These are phyloP conservation scores for Platycheirus albimanus DNA, from an alignment of 2,888 invertebrate species.

Conservation along the genomic window DNA sequence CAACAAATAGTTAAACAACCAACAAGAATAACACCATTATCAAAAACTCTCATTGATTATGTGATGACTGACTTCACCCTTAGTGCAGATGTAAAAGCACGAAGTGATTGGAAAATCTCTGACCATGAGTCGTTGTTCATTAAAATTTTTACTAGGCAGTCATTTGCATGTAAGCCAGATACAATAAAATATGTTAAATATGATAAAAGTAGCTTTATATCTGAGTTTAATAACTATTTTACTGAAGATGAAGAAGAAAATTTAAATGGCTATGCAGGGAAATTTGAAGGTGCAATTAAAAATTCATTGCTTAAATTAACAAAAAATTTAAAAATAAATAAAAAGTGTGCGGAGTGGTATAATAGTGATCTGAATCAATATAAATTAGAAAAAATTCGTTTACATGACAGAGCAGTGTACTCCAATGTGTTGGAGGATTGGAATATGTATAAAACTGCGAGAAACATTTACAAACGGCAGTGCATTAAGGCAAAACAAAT, in stretches of 20 bases:
- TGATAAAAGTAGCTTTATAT: not conserved
- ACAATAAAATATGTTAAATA: slow-evolving; percentile 2
- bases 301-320: not conserved
- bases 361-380: not conserved
- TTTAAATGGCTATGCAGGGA: no score
- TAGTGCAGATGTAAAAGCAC: not conserved
- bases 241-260: no score
- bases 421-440: not conserved
- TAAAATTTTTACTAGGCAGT: not conserved
- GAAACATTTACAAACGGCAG: slow-evolving; percentile 2
- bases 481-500: not conserved
- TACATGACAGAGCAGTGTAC: not conserved
- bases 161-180: not conserved
- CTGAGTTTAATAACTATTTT: no score
- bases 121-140: no score
- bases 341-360: slow-evolving; percentile 3
- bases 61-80: not conserved
- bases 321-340: not conserved
- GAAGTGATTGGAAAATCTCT: not conserved
- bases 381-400: no score
- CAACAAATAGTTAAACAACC: no score
- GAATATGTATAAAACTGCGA: not conserved
- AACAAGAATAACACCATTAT: no score
- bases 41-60: no score
- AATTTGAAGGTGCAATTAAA: not conserved